Percentiles rank a stretch among this genome's conserved stretches.
Conservation (phyloP, 2,888 invertebrate species). For the Stenodema calcarata region DNA sequence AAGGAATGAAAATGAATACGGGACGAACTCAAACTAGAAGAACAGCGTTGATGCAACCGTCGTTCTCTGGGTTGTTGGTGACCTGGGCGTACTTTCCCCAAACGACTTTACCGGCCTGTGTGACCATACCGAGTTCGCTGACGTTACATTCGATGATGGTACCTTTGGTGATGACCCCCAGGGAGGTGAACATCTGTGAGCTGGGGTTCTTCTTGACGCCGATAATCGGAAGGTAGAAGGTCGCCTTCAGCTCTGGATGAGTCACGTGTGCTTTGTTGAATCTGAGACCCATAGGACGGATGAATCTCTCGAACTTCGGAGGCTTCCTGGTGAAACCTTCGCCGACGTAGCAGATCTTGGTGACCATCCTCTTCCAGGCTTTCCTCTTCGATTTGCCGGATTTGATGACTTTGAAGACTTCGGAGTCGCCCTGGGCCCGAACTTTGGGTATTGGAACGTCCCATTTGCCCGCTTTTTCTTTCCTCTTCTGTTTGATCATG, state of each 20-base stretch:
- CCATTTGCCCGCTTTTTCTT: slow-evolving; percentile 99
- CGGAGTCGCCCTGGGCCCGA: slow-evolving; percentile 92
- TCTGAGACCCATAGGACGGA: slow-evolving; percentile 94
- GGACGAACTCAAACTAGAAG: slow-evolving; percentile 78
- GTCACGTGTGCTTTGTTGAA: slow-evolving; percentile 99
- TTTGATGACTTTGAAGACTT: slow-evolving; percentile 92
- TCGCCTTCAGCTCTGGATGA: slow-evolving; percentile 98
- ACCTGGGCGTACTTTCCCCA: slow-evolving; percentile 99
- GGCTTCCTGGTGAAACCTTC: slow-evolving; percentile 99
- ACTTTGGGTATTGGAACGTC: slow-evolving; percentile 99
- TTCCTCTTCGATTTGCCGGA: slow-evolving; percentile 92
- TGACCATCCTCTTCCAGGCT: slow-evolving; percentile 99
- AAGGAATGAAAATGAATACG: not conserved
- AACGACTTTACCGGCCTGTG: slow-evolving; percentile 98
- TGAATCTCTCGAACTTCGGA: slow-evolving; percentile 98
- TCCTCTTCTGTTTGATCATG: slow-evolving; percentile 99
- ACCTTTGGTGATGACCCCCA: slow-evolving; percentile 98
- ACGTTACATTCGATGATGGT: slow-evolving; percentile 98
- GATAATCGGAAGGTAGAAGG: slow-evolving; percentile 95
- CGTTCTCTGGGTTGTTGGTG: slow-evolving; percentile 99
- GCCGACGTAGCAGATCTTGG: slow-evolving; percentile 96
- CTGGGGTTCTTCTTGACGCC: slow-evolving; percentile 99
- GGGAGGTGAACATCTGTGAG: slow-evolving; percentile 93
- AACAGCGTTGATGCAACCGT: slow-evolving; percentile 99
- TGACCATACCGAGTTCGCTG: slow-evolving; percentile 96